Evolutionary conservation across 2,888 invertebrate species (phyloP), one percentile per base, ranked within the genome.

Genomic region (Troglohyphantes excavatus): DNA sequence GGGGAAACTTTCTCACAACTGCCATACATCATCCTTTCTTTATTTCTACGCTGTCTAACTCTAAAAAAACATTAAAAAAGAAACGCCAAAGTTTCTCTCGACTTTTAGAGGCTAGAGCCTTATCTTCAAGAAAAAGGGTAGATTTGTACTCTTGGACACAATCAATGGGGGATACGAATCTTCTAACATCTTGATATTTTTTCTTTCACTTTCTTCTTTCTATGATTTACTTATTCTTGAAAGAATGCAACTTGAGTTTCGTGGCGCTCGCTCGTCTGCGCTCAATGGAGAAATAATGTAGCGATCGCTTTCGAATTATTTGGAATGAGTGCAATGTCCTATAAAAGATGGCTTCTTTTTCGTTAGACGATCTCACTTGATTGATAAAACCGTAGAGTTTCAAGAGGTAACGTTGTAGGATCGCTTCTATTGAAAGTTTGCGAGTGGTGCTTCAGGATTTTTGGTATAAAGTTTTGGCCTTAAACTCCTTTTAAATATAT

Each of bases 1-100:
- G n/a, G 26, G 82, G 70, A 82, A 82, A 82, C 82, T 83, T 83
- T 83, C 43, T 33, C 83, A 72, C 39, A 83, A 83, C 83, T 83
- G 83, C 53, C 83, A 73, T 83, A 83, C 72, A 83, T 83, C 83
- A 83, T 83, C 83, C 72, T 73, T 83, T 83, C 83, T 83, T 83
- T 83, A 83, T 83, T 83, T 83, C 72, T 23, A 73, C 72, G 83
- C 72, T 83, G 83, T 83, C 83, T 83, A 83, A 83, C 63, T 72
- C 83, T 83, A 63, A 83, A 83, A 17, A 83, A 83, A 83, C 72
- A 83, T 73, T 83, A 73, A 83, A 83, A 53, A 81, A 61, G 70
- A 63, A 72, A 53, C 21, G 68, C 23, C 19, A 67, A 68, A 59
- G 26, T 81, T 70, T 70, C 53, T 21, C 68, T 59, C 43, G 59